Evolutionary conservation across 2,113 vertebrate genomes (phyloP).

Genomic region (Ia io): DNA sequence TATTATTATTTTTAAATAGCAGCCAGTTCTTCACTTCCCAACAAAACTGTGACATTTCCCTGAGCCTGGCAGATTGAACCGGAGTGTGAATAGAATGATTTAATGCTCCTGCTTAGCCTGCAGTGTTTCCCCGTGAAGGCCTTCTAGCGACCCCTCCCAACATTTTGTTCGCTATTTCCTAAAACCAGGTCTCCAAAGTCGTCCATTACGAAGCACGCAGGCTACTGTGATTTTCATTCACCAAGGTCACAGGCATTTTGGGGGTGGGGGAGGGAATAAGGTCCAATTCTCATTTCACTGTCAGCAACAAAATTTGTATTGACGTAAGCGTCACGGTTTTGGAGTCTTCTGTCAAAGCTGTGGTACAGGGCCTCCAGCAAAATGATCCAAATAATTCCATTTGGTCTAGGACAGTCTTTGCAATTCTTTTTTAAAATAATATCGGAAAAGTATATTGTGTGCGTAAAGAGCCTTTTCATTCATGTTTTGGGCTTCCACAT

Average conservation of each 20-base stretch:
- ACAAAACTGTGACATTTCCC: slow-evolving; percentile 74
- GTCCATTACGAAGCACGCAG: not conserved
- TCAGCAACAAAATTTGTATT: not conserved
- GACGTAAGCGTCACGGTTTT: not conserved
- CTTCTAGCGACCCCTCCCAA: not conserved
- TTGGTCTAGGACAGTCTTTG: not conserved
- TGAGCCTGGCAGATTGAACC: slow-evolving; percentile 61
- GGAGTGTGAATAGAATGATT: slow-evolving; percentile 25
- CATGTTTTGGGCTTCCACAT: not conserved
- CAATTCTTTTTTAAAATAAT: not conserved
- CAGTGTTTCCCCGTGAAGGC: not conserved
- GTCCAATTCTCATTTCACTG: not conserved
- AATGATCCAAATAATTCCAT: not conserved
- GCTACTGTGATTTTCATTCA: not conserved
- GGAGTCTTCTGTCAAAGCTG: not conserved
- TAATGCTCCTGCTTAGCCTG: slow-evolving; percentile 13
- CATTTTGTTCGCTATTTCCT: not conserved
- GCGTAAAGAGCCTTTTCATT: not conserved
- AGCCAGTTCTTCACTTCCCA: slow-evolving; percentile 69
- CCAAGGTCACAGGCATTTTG: not conserved
- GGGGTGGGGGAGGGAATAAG: not conserved
- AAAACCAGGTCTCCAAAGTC: not conserved
- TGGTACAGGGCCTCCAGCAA: not conserved
- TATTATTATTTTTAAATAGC: not conserved
- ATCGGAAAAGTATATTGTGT: not conserved